phyloP scores from a whole-genome alignment of 2,113 vertebrate species.

The Uria aalge region DNA sequence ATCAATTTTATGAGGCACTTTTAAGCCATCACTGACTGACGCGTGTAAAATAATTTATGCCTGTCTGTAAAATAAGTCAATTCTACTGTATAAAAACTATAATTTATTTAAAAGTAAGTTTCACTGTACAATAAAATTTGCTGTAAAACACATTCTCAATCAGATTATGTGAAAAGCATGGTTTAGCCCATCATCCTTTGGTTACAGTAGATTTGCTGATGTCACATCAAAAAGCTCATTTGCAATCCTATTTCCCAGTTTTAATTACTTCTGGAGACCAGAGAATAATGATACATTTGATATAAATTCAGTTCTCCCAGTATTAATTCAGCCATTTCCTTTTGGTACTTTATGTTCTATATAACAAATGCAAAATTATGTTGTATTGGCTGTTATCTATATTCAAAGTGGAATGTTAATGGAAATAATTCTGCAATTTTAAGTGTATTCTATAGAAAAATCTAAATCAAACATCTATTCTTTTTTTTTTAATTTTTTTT shows the following conservation, averaged over 20 bases:
- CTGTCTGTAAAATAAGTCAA: not conserved
- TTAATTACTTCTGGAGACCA: conserved; percentile 67
- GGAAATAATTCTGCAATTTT: conserved; percentile 29
- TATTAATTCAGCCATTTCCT: conserved; percentile 20
- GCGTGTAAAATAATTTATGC: not conserved
- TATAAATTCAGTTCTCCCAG: not conserved
- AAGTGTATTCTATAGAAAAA: conserved; percentile 26
- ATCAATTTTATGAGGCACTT: not conserved
- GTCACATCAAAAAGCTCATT: conserved; percentile 51
- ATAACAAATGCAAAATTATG: conserved; percentile 38
- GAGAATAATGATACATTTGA: conserved; percentile 23
- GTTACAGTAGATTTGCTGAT: conserved; percentile 47
- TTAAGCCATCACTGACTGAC: not conserved
- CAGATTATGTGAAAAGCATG: conserved; percentile 41
- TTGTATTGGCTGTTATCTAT: conserved; percentile 9
- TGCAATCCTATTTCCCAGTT: conserved; percentile 57
- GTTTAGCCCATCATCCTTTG: not conserved
- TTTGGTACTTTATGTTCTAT: not conserved
- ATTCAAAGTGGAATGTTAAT: conserved; percentile 33
- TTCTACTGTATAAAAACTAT: not conserved
- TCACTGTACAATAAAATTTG: not conserved
- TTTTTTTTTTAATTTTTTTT: not conserved
- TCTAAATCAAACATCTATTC: not conserved
- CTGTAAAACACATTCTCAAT: conserved; percentile 18
- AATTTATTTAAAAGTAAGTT: conserved; percentile 43